Evolutionary conservation across 2,888 invertebrate genomes (phyloP).

Genomic region (Zelleria hepariella): DNA sequence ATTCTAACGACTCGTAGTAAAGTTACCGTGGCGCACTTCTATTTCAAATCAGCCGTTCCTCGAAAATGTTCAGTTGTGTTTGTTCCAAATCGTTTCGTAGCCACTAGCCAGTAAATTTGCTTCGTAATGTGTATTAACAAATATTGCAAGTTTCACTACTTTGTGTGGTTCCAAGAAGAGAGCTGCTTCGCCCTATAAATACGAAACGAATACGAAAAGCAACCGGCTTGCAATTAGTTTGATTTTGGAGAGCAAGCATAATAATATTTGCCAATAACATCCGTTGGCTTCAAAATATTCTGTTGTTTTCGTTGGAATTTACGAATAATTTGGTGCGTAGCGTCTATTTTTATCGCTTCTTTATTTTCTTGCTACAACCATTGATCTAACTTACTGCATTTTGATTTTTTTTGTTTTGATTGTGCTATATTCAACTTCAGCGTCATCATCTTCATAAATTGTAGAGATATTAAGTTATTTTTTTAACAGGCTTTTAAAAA

Average conservation of each 20-base stretch:
- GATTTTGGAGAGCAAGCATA: neutral
- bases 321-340: neutral
- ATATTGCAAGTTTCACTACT: neutral
- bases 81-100: neutral
- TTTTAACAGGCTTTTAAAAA: too few relatives aligned
- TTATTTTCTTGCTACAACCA: too few relatives aligned
- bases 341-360: neutral
- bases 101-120: neutral
- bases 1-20: neutral
- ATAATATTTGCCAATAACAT: neutral
- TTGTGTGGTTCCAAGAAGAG: neutral
- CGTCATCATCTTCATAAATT: too few relatives aligned
- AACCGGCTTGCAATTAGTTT: neutral
- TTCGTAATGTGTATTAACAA: neutral
- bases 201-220: neutral
- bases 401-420: too few relatives aligned
- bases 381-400: too few relatives aligned
- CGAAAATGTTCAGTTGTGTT: neutral
- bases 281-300: neutral
- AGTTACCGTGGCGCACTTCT: neutral
- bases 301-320: neutral
- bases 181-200: neutral
- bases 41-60: neutral
- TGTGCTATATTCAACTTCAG: too few relatives aligned
- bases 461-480: too few relatives aligned